Conservation (phyloP, 2,888 invertebrate genomes). For the Lepetodrilus schrolli region DNA sequence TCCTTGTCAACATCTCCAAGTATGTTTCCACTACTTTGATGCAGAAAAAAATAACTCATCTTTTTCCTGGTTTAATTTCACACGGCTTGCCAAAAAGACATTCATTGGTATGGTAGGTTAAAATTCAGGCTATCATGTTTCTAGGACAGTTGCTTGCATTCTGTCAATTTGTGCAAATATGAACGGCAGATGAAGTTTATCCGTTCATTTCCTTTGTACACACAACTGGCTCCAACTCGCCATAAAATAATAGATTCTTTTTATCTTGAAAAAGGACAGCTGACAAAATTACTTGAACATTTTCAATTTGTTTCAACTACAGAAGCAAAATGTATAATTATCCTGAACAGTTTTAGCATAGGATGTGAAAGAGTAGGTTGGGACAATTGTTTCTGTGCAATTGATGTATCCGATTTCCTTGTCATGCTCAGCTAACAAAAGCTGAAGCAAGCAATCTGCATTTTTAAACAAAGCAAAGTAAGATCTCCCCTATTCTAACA, state of each 20-base stretch:
- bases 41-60: not conserved
- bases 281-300: constrained; percentile 21
- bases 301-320: constrained; percentile 9
- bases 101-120: not conserved
- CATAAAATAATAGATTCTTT: not conserved
- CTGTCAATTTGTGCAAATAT: constrained; percentile 20
- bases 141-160: not conserved
- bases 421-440: constrained; percentile 20
- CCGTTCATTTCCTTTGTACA: constrained; percentile 10
- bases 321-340: constrained; percentile 23
- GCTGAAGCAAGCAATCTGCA: not conserved
- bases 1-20: not conserved
- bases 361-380: constrained; percentile 12
- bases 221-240: not conserved
- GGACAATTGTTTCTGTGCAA: constrained; percentile 12
- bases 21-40: not conserved
- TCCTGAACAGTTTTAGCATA: not conserved
- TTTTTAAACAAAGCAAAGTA: constrained; percentile 18
- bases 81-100: not conserved
- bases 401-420: constrained; percentile 16
- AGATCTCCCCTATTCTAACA: not conserved
- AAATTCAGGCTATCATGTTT: not conserved
- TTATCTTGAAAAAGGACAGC: not conserved
- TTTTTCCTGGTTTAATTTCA: not conserved
- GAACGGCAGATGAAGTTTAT: not conserved